phyloP scores from a whole-genome alignment of 2,888 invertebrate genomes.

The Oscheius sp. region DNA sequence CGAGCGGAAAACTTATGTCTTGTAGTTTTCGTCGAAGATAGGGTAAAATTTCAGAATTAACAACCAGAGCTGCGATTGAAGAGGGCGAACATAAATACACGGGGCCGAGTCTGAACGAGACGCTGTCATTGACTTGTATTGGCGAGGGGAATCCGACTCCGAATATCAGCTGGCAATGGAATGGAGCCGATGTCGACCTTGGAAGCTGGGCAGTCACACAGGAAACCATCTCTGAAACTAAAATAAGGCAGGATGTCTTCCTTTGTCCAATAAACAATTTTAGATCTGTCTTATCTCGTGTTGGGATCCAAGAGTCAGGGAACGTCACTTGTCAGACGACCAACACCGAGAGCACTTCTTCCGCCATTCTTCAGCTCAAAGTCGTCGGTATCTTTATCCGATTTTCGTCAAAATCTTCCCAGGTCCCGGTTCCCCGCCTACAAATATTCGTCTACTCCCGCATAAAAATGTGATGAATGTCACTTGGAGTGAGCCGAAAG shows the following conservation, averaged over 20 bases:
- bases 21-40: background rate
- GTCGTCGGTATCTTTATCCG: conserved; percentile 13
- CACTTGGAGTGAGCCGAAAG: conserved; percentile 47
- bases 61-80: conserved; percentile 43
- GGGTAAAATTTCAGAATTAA: conserved; percentile 39
- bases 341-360: conserved; percentile 47
- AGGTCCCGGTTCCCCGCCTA: conserved; percentile 38
- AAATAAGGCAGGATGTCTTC: background rate
- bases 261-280: background rate
- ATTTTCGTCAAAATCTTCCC: background rate
- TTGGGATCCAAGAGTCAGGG: conserved; percentile 43
- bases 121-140: conserved; percentile 42
- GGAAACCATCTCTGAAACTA: conserved; percentile 1
- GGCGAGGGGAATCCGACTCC: conserved; percentile 52
- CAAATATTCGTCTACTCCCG: conserved; percentile 35
- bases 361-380: conserved; percentile 19
- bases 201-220: conserved; percentile 44
- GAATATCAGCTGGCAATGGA: conserved; percentile 55
- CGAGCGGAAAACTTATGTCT: background rate
- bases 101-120: conserved; percentile 49
- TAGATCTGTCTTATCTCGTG: conserved; percentile 43
- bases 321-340: conserved; percentile 37
- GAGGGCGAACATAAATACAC: conserved; percentile 41
- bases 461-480: conserved; percentile 54
- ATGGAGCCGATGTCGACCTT: conserved; percentile 43